Evolutionary conservation across 2,113 vertebrate genomes (phyloP).

Genomic region (Caranx melampygus): DNA sequence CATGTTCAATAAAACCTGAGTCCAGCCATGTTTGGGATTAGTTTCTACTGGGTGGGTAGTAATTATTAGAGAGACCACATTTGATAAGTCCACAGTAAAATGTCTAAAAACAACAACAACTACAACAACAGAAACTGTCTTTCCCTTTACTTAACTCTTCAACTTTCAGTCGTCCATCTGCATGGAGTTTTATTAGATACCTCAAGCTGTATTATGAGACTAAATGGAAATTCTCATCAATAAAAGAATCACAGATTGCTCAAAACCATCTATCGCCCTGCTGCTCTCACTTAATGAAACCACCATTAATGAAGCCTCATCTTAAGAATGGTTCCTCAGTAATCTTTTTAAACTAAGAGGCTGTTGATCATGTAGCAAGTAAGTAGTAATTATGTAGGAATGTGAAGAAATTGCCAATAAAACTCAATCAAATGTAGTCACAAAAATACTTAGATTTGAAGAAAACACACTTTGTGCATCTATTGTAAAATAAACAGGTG

Average conservation of each 20-base stretch:
- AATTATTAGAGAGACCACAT: constrained; percentile 6
- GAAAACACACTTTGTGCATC: too few species aligned
- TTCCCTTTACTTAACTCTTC: not conserved
- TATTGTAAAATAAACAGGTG: too few species aligned
- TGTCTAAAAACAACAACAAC: too few species aligned
- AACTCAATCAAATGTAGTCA: too few species aligned
- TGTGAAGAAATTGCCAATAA: too few species aligned
- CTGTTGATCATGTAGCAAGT: too few species aligned
- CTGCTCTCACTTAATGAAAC: not conserved
- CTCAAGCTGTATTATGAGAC: not conserved
- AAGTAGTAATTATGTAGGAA: too few species aligned
- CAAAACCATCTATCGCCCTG: not conserved
- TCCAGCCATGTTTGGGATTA: constrained; percentile 22
- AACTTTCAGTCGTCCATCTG: not conserved
- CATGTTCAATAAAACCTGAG: constrained; percentile 2
- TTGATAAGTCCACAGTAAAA: constrained; percentile 6
- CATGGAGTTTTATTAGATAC: not conserved
- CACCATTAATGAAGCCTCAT: not conserved
- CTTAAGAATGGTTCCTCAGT: not conserved
- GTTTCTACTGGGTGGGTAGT: constrained; percentile 2
- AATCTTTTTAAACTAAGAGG: too few species aligned
- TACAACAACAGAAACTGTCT: not conserved
- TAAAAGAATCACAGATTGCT: not conserved
- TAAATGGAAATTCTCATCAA: not conserved
- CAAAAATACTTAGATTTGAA: too few species aligned